Conservation (phyloP, 2,113 vertebrate genomes). For the Aspiorhynchus laticeps region DNA sequence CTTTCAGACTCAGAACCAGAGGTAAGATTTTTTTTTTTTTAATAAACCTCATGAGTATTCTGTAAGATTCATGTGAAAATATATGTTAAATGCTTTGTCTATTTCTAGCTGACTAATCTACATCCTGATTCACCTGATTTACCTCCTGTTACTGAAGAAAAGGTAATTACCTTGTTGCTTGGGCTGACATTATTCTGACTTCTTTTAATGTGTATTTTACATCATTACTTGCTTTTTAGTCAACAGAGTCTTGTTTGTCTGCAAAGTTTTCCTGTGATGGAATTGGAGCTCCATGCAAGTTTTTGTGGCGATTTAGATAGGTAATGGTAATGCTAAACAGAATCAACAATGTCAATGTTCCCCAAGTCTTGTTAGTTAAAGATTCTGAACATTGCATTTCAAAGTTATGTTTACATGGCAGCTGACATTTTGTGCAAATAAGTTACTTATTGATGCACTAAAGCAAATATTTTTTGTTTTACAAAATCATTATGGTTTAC, state of each 20-base stretch:
- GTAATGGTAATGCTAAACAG: not conserved
- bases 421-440: not conserved
- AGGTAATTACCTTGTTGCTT: not conserved
- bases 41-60: not conserved
- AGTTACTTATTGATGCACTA: not conserved
- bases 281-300: constrained; percentile 10
- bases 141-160: not conserved
- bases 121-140: not conserved
- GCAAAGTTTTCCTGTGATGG: not conserved
- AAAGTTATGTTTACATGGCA: not conserved
- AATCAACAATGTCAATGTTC: not conserved
- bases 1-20: constrained; percentile 31
- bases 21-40: not conserved
- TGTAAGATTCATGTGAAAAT: not conserved
- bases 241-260: not conserved
- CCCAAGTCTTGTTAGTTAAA: no score
- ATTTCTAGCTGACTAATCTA: constrained; percentile 10
- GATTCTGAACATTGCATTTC: not conserved
- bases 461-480: not conserved
- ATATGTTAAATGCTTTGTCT: constrained; percentile 8
- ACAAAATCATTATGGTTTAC: not conserved
- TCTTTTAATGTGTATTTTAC: constrained; percentile 10
- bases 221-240: constrained; percentile 7
- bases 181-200: not conserved
- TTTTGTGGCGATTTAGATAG: not conserved